Conservation (phyloP, 2,113 vertebrate species). For the Prionailurus bengalensis region DNA sequence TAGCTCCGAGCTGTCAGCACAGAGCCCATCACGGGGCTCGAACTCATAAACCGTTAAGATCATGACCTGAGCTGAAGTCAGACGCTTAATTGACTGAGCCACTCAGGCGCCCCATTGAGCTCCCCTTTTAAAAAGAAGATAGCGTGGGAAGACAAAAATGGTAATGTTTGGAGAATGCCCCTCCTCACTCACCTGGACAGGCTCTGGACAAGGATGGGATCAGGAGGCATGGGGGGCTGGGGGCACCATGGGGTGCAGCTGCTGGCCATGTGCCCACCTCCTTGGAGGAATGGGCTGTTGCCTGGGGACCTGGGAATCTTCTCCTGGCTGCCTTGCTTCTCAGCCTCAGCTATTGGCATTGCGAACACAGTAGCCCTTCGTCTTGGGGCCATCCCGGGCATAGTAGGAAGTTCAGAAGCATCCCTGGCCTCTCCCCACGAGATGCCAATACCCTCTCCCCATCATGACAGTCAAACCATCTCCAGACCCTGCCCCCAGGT, state of each 20-base stretch:
- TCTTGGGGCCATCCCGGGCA: no score
- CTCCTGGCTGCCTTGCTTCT: not conserved
- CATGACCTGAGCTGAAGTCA: no score
- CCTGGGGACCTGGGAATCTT: not conserved
- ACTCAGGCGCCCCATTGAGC: not conserved
- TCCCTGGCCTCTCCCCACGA: no score
- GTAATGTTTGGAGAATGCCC: not conserved
- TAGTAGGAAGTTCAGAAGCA: accelerated
- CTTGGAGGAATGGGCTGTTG: not conserved
- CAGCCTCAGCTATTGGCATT: accelerated
- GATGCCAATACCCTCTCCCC: no score
- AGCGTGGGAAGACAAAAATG: not conserved
- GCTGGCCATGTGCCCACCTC: not conserved
- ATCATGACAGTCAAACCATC: no score
- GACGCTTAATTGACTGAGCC: no score
- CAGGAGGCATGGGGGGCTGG: accelerated
- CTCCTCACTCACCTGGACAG: not conserved
- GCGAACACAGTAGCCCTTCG: accelerated
- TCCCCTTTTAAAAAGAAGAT: not conserved
- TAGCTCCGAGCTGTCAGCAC: no score
- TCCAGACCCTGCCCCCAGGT: no score
- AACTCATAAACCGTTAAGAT: no score
- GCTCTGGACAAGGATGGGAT: not conserved
- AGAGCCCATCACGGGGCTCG: no score
- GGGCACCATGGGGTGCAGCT: accelerated